Base-by-base conservation (phyloP, 2,113 vertebrate genomes). In the Syngnathus scovelli region DNA sequence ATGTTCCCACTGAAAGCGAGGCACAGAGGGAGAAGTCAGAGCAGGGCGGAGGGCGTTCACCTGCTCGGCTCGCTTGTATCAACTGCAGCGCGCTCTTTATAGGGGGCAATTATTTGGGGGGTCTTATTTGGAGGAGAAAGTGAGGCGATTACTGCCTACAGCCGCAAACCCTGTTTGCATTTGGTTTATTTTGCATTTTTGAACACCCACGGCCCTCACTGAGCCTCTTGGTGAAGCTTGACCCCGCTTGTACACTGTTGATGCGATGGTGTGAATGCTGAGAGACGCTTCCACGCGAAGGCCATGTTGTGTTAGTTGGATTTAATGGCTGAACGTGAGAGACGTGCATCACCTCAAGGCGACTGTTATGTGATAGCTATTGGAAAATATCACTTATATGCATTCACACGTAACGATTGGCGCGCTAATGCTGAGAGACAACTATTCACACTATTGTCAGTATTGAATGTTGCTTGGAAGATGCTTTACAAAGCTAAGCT, bases 1-100 rank as follows among this genome's bases (percentile, higher is more conserved):
- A 43, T 71, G 74, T 81, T 78, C 64, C 76, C 70, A 54, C 73
- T 79, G 76, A 75, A 80, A 76, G 73, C 16, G 55, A 67, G 76
- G 75, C 76, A 83, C 86, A 89, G 85, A 88, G 86, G 80, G 78
- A 74, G 74, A 61, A 70, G 74, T 83, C 78, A 83, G 68, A 64
- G 66, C 43, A 15, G 64, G 74, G 41, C 38, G 52, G 82, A 71
- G 62, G 80, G 39, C 60, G 77, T 64, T 82, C 88, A 85, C 80
- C 87, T 88, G 83, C 72, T 83, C 44, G 23, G 61, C 21, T 7
- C 21, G 44, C 59, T 41, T 41, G 27, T 7, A 36, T 58, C 41
- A 44, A 62, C 39, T 7, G 39, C 61, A 44, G 2, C 12, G 7
- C 41, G 3, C 38, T 44, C 4, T 44, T 15, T 44, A 13, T 44